Evolutionary conservation across 2,797 vertebrate species (phyloP), one percentile per base, ranked within the genome.

Genomic region (Alcedo quadribrachys): DNA sequence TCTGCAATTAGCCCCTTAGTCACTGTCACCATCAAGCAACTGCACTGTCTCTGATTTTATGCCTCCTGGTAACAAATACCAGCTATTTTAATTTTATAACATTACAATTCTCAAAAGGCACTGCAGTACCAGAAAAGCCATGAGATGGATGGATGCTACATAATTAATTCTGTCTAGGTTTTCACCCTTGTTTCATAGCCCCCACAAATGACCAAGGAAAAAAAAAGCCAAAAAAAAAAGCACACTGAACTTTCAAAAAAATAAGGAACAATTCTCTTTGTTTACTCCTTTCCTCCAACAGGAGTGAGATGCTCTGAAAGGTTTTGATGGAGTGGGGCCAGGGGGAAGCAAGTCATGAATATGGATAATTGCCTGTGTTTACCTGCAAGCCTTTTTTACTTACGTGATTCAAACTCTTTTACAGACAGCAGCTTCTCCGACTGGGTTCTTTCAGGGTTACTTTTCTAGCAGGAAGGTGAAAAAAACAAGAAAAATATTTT

Each of bases 341-440:
- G 12, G 15, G 12, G 30, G 30, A 87, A 92, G 46, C 13, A 84
- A 81, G 84, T 84, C 22, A 83, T 87, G 40, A 85, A 92, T 79
- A 83, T 2, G 68, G 62, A 58, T 73, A 93, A 86, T 27, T 69
- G 54, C 25, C 45, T 79, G 43, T 79, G n/a, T 85, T 94, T 84
- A 87, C 57, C 76, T 93, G 62, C 27, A 61, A 81, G 42, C 21
- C 28, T 87, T 83, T 93, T 92, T 85, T 93, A 97, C 98, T 98
- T 97, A 98, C 98, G 97, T 54, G 98, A 98, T 75, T 98, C 98
- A 93, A 98, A 98, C 65, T 98, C 98, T 89, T 90, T 96, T 75
- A 98, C 97, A 15, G 97, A 77, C 78, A 98, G 79, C 57, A 98
- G 79, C 40, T 87, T 96, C 95, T 98, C 98, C 0, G 98, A 98